Evolutionary conservation across 2,797 vertebrate genomes (phyloP).

Genomic region (Vespertilio murinus): DNA sequence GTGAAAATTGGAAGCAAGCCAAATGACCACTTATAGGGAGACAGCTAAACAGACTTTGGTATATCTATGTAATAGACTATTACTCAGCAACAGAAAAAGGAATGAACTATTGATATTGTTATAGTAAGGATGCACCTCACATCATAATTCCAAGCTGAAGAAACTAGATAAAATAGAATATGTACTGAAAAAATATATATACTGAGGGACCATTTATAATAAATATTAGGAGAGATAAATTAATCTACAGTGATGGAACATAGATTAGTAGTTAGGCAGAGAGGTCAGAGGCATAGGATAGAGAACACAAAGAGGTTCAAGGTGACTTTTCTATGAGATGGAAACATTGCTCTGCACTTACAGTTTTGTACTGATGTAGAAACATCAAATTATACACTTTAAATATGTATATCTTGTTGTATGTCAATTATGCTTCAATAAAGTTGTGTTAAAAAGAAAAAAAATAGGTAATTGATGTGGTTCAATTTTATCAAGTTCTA

Average conservation of each 20-base stretch:
- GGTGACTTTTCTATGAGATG: background rate
- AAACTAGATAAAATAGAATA: background rate
- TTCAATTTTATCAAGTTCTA: background rate
- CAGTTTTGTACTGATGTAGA: accelerated
- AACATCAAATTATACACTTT: background rate
- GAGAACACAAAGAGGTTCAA: no score
- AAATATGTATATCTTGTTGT: background rate
- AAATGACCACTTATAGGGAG: background rate
- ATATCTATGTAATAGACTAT: background rate
- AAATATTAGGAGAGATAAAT: background rate
- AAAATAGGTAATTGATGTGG: background rate
- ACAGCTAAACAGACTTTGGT: background rate
- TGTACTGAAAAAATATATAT: background rate
- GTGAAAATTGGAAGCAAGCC: background rate
- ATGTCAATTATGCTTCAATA: background rate
- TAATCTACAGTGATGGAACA: background rate
- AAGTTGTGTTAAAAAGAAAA: background rate
- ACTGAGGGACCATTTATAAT: background rate
- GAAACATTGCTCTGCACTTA: background rate
- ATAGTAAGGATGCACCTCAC: background rate
- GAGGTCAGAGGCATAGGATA: background rate
- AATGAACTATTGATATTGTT: background rate
- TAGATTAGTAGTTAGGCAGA: background rate
- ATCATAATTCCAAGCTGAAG: background rate
- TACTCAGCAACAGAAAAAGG: background rate